Evolutionary conservation across 2,888 invertebrate genomes (phyloP).

Genomic region (Drosophila percnosoma): DNA sequence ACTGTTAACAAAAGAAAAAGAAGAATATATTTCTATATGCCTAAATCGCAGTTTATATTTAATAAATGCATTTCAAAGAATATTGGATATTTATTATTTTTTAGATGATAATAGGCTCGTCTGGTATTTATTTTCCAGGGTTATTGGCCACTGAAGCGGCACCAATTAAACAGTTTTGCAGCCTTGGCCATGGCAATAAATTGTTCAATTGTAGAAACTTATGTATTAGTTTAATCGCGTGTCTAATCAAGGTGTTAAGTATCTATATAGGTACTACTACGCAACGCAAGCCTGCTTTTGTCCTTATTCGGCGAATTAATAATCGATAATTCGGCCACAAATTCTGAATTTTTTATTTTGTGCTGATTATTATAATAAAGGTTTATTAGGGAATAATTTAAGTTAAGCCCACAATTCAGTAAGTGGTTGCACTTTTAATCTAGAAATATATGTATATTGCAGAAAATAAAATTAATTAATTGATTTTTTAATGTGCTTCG

Average conservation of each 20-base stretch:
- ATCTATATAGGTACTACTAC: slow-evolving; percentile 1
- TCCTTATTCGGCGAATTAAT: slow-evolving; percentile 29
- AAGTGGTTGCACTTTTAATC: neutral
- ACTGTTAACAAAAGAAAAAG: neutral
- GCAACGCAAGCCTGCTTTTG: neutral
- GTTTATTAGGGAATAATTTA: neutral
- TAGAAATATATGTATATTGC: neutral
- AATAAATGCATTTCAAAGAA: neutral
- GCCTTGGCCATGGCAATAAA: slow-evolving; percentile 52
- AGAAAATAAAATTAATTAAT: no score
- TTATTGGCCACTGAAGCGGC: slow-evolving; percentile 49
- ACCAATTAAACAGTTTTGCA: slow-evolving; percentile 46
- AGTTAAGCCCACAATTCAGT: neutral
- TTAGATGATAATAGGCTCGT: slow-evolving; percentile 2
- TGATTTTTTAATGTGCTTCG: neutral
- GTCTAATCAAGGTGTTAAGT: slow-evolving; percentile 39
- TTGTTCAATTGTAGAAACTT: slow-evolving; percentile 27
- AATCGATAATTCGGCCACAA: slow-evolving; percentile 23
- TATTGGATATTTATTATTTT: slow-evolving; percentile 3
- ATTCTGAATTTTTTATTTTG: slow-evolving; percentile 1
- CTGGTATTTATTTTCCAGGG: slow-evolving; percentile 2
- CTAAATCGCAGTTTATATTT: neutral
- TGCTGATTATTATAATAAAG: no score
- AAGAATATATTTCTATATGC: neutral
- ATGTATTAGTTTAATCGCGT: slow-evolving; percentile 36